These are phyloP conservation scores for Hypanus sabinus DNA, from an alignment of 2,113 vertebrate species.

Conservation along the genomic window DNA sequence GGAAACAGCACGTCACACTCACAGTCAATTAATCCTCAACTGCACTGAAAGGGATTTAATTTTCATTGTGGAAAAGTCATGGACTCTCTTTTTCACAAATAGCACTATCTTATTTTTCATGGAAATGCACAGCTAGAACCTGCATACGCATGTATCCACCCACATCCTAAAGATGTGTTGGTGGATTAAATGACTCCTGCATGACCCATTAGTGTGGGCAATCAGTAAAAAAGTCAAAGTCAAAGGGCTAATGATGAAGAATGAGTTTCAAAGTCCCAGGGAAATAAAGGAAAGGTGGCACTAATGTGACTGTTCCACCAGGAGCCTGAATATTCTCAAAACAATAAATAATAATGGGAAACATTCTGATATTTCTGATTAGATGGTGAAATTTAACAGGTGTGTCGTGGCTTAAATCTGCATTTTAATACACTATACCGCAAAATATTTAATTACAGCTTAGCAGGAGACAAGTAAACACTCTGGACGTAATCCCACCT, in stretches of 20 bases:
- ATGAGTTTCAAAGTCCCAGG: no score
- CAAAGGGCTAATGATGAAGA: no score
- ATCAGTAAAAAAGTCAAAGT: no score
- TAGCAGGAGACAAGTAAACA: not conserved
- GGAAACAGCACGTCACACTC: not conserved
- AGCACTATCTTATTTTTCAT: not conserved
- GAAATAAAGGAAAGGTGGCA: no score
- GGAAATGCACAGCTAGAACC: not conserved
- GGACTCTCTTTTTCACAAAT: not conserved
- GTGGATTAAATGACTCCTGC: no score
- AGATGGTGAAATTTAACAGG: not conserved
- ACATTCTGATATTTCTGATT: no score
- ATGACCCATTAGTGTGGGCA: no score
- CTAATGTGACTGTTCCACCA: no score
- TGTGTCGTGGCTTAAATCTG: not conserved
- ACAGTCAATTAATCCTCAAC: not conserved
- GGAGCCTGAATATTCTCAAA: no score
- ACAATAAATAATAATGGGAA: no score
- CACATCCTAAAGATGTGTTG: no score
- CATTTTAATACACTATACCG: not conserved
- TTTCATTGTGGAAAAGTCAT: not conserved
- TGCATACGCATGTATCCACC: no score
- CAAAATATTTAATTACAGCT: not conserved
- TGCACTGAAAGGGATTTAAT: not conserved
- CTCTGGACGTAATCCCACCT: conserved; percentile 57